Evolutionary conservation across 2,888 invertebrate species (phyloP), one percentile per base, ranked within the genome.

Genomic region (Rosalia funebris): DNA sequence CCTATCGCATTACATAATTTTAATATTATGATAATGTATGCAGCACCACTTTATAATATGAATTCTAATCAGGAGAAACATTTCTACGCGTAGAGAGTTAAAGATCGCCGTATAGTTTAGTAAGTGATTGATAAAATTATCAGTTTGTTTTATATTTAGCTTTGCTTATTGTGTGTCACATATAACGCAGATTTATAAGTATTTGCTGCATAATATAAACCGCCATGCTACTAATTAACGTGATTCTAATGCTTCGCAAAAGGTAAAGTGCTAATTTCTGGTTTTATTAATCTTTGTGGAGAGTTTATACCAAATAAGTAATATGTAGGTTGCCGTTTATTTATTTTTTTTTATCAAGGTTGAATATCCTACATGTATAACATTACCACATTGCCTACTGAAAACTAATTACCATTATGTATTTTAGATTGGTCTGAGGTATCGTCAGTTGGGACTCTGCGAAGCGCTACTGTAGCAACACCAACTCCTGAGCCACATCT

Each of bases 401-500:
- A 11, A 47, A 44, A 31, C 16, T 46, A 32, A 41, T 34, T 16
- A 39, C 14, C 41, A 53, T 57, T 50, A 20, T 59, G 53, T 36
- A 12, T 53, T 53, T 42, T 53, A 85, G 85, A 84, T 74, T 81
- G 81, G 71, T 82, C 84, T 55, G 81, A 83, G 69, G 82, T 80
- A 56, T 81, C 83, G 41, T 83, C 84, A 34, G 77, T 81, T 62
- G 84, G 82, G 64, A 85, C 86, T 2, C 75, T 86, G 57, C 82
- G 83, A 70, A 85, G 85, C 66, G 72, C 83, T 61, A 83, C 82
- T 63, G 66, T 84, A 34, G 54, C 72, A 31, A 72, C 76, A 2
- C 75, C 76, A 14, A 57, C 71, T 4, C 65, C 67, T 11, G 59
- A 66, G n/a, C 70, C 73, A 70, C 91, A 92, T 78, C 90, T 93